These are phyloP conservation scores for Iguana delicatissima DNA, from an alignment of 2,797 vertebrate genomes.

Conservation along the genomic window DNA sequence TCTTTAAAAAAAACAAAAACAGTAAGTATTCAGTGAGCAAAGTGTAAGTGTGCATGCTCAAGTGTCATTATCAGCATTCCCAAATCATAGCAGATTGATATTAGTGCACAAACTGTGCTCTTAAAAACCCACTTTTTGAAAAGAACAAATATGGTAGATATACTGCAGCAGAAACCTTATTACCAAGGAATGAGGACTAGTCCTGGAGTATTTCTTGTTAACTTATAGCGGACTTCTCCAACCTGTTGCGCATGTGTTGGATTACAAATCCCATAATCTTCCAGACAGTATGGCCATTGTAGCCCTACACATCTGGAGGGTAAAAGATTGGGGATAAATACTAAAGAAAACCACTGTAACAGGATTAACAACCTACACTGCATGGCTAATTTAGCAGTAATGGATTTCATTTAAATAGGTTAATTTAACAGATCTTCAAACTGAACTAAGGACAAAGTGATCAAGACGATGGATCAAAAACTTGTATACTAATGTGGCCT, in stretches of 20 bases:
- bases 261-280: neutral
- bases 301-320: neutral
- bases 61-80: neutral
- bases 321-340: neutral
- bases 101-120: neutral
- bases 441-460: neutral
- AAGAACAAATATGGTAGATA: neutral
- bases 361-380: neutral
- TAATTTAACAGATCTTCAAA: neutral
- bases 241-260: neutral
- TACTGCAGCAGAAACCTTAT: neutral
- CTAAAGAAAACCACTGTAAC: neutral
- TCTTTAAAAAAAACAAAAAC: too few species aligned
- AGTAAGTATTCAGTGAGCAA: neutral
- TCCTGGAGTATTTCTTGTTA: neutral
- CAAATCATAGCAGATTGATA: neutral
- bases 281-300: neutral
- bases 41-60: neutral
- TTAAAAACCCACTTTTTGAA: neutral
- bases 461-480: neutral
- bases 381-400: neutral
- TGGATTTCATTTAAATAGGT: neutral
- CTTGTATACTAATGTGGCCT: too few species aligned
- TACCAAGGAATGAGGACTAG: neutral
- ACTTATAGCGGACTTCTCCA: neutral